Base-by-base conservation (phyloP, 2,113 vertebrate genomes). In the Anhinga rufa region DNA sequence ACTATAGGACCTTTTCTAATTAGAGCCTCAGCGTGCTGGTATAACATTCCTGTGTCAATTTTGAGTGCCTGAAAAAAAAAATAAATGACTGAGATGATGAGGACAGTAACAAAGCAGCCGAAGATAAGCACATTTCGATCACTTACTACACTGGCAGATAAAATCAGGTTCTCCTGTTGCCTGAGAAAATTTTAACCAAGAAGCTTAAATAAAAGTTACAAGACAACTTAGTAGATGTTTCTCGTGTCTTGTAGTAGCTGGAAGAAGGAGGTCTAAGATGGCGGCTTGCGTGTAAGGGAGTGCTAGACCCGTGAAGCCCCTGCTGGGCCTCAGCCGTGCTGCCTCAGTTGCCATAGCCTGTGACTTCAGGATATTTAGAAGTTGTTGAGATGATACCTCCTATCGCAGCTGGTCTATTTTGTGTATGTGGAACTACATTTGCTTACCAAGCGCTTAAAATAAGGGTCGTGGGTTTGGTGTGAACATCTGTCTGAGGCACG, bases 301-400 rank as follows among this genome's bases (percentile, higher is more conserved):
- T 1, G 51, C 29, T 34, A 62, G 42, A 26, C 10, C 16, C 14
- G 29, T 9, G 12, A 29, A 51, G 28, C 28, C 28, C 2, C 3
- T 2, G 4, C 49, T 38, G 49, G 18, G 52, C 32, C 9, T 31
- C 4, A 0, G 52, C 32, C 25, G 10, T 46, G 48, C 48, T 71
- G n/a, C 12, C 1, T 14, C 8, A 3, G 31, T 48, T 34, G n/a
- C 22, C 1, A 0, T 17, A 38, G 55, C 29, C 32, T 29, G 14
- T 44, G 44, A n/a, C 29, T 72, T 51, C 1, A 14, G 42, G 26
- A 74, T 29, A 64, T 62, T 60, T 3, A 55, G 22, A 42, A 86
- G 38, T 2, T 80, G 21, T 32, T 62, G 25, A 64, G 20, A 10
- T 68, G 16, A 48, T 68, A 9, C 9, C 10, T 48, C 60, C 9